Base-by-base conservation (phyloP, 2,888 invertebrate species). In the Syrphus vitripennis region DNA sequence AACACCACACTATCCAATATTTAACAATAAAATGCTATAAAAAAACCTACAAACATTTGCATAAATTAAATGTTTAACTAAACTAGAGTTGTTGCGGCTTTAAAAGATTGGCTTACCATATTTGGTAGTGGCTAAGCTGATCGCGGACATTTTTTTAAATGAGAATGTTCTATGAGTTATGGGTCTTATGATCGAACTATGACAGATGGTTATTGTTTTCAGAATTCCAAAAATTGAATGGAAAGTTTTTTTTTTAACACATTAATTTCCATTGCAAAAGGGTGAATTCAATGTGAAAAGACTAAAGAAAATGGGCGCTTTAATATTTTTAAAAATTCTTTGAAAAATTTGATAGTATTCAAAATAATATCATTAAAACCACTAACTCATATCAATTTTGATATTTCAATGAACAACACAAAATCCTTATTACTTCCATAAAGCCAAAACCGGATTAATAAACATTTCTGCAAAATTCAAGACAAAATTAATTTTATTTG, bases 1-100 rank as follows among this genome's bases (percentile, higher is more conserved):
- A 16, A 40, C 40, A 61, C 61, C 40, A 61, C 61, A 26, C 40
- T 4, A 40, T 61, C n/a, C n/a, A 61, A 61, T 61, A 31, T n/a
- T 10, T n/a, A 5, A 26, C 10, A 42, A n/a, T 61, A 61, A 40
- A 61, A 61, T 61, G 26, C 40, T 42, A 61, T 61, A 61, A 37
- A 61, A n/a, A n/a, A 29, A 42, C n/a, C 26, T 42, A 40, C 40
- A 40, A 24, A 40, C 9, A 61, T 61, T 61, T 61, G 40, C 24
- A 61, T 61, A 40, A 40, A 61, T 61, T 61, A 16, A 61, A 61
- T 26, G 10, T 16, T 40, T 40, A 61, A 61, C 40, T 42, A 26
- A 61, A 40, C 40, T 42, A 31, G 21, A 40, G 40, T 21, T 21
- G 24, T n/a, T 21, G 37, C 10, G 24, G 14, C 34, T 59, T 59